These are phyloP conservation scores for Listronotus bonariensis DNA, from an alignment of 1,140 invertebrate species.

Conservation along the genomic window DNA sequence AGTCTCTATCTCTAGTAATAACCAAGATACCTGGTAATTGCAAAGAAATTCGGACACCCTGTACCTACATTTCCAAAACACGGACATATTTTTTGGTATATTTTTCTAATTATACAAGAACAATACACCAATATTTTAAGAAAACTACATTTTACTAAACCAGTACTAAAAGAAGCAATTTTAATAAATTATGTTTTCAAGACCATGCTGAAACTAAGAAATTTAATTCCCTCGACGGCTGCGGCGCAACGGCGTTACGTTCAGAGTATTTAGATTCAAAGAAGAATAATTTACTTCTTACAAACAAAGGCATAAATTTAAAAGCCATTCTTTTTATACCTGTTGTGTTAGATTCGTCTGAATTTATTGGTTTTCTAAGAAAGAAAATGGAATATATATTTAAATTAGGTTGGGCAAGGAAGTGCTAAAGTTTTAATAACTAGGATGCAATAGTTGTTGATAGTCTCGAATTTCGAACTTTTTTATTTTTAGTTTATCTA, in stretches of 20 bases:
- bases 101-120: no score
- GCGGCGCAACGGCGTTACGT: neutral
- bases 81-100: no score
- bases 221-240: constrained; percentile 7
- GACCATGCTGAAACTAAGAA: constrained; percentile 4
- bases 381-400: constrained; percentile 9
- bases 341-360: constrained; percentile 6
- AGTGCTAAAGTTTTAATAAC: no score
- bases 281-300: constrained; percentile 7
- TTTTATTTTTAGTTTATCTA: no score
- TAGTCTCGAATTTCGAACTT: no score
- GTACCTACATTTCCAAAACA: no score
- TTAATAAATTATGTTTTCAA: constrained; percentile 11
- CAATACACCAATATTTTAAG: no score
- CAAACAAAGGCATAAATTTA: constrained; percentile 15
- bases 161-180: neutral
- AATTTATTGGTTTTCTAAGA: constrained; percentile 3
- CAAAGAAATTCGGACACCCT: no score
- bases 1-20: no score
- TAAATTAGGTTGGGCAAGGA: constrained; percentile 3
- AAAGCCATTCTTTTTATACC: constrained; percentile 8
- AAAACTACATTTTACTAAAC: neutral
- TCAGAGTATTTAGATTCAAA: constrained; percentile 9
- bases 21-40: no score
- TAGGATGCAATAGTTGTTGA: no score